Base-by-base conservation (phyloP, 1,140 invertebrate genomes). In the Bombus vancouverensis region DNA sequence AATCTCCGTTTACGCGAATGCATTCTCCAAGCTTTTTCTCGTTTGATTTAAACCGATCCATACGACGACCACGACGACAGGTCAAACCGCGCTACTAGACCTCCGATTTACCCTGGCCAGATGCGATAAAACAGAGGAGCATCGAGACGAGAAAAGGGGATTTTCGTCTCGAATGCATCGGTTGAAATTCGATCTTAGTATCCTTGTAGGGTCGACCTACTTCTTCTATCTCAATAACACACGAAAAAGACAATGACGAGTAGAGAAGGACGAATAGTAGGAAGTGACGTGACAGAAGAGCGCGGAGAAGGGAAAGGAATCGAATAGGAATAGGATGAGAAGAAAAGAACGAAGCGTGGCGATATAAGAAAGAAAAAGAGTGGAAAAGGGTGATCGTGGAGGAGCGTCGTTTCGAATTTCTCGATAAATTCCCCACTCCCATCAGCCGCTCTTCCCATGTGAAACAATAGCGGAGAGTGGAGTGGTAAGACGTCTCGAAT, bases 401-500 rank as follows among this genome's bases (percentile, higher is more conserved):
- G 42, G 89, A 88, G 88, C 89, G 80, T 86, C 92, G 93, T 93
- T 92, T 95, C 93, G 89, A 92, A 91, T 94, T 94, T 94, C 94
- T 93, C 92, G 92, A 93, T 92, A 92, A 93, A 93, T 92, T 81
- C 83, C 72, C 74, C 65, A 34, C 71, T n/a, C 28, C 59, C 59
- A 62, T 0, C 65, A 32, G 22, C 75, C 70, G 77, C 91, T 83
- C 89, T 91, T 92, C 90, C 92, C 93, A 92, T 92, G 92, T 93
- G 92, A 95, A 94, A 95, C 94, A 95, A 95, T 95, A 92, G 92
- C 84, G 37, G 39, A 66, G 92, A 93, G 92, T 93, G 91, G 93
- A 92, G 90, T 93, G 91, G 93, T 94, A 94, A 94, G 94, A 92
- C 94, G 92, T 95, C 94, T 95, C 94, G 92, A 95, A 95, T 94